Base-by-base conservation (phyloP, 2,113 vertebrate species). In the Epinephelus lanceolatus region DNA sequence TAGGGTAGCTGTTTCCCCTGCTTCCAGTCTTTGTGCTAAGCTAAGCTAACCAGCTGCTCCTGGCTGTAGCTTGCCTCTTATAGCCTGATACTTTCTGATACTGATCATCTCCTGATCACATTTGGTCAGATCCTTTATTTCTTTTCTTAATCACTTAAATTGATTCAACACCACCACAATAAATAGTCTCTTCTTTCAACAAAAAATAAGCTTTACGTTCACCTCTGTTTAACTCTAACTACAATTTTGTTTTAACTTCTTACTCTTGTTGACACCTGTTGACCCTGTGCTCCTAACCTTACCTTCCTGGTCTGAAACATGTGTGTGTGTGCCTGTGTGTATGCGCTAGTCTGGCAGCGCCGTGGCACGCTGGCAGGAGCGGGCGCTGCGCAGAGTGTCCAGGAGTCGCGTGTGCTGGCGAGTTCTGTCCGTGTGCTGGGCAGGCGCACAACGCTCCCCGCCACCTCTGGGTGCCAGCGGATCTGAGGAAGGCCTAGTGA, bases 401-500 rank as follows among this genome's bases (percentile, higher is more conserved):
- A 91, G 93, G 86, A 95, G 94, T 66, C 94, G 91, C 3, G 94
- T 96, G 79, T 96, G 95, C 89, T 96, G 95, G 95, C 94, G 94
- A 52, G 89, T 95, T 78, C 94, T 96, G 89, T 95, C 95, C 10
- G 89, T 95, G 87, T 96, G 95, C 92, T 96, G 95, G 95, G 92
- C 93, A n/a, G 94, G 93, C n/a, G 92, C 94, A 3, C 93, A 85
- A 3, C 89, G 23, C 71, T 79, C 94, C 17, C 93, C 95, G 4
- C 91, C 94, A 17, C 82, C 92, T 83, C 87, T 96, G 89, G 95
- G 92, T 71, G 85, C 94, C 91, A 92, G 95, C 85, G 95, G 95
- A 92, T 96, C 95, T 75, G 95, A 95, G 89, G 95, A 96, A 81
- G 95, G 95, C 92, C 95, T 96, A 92, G 90, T 96, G 92, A 93